phyloP scores from a whole-genome alignment of 2,113 vertebrate genomes.

The Zosterops borbonicus region DNA sequence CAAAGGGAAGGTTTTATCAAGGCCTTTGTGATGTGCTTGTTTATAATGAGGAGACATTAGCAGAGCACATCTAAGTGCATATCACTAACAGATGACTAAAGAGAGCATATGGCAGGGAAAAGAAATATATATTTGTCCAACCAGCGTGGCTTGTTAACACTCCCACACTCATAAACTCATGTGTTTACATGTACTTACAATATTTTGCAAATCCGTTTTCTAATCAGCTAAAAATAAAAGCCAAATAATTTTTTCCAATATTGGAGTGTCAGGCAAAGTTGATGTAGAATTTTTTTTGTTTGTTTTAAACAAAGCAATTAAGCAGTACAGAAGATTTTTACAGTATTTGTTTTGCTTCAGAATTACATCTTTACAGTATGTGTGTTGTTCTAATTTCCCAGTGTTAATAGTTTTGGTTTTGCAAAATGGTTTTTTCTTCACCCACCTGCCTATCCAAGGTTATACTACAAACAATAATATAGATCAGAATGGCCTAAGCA shows the following conservation, averaged over 20 bases:
- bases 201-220: background rate
- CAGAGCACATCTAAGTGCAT: constrained; percentile 57
- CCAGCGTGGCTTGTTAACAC: constrained; percentile 54
- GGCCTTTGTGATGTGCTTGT: constrained; percentile 61
- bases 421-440: background rate
- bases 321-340: background rate
- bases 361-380: background rate
- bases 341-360: background rate
- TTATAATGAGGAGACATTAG: constrained; percentile 67
- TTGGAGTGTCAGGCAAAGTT: background rate
- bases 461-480: background rate
- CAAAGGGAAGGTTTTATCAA: constrained; percentile 69
- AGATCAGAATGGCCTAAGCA: background rate
- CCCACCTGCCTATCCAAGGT: background rate
- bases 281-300: background rate
- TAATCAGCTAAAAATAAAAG: constrained; percentile 55
- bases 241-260: background rate
- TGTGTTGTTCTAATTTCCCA: background rate
- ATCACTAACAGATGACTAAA: constrained; percentile 57
- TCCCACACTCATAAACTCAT: constrained; percentile 54
- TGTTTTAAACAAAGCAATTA: constrained; percentile 6
- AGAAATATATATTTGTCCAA: constrained; percentile 64
- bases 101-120: constrained; percentile 64
- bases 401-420: background rate
- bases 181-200: constrained; percentile 27